Evolutionary conservation across 2,113 vertebrate genomes (phyloP).

Genomic region (Halcyon senegalensis): DNA sequence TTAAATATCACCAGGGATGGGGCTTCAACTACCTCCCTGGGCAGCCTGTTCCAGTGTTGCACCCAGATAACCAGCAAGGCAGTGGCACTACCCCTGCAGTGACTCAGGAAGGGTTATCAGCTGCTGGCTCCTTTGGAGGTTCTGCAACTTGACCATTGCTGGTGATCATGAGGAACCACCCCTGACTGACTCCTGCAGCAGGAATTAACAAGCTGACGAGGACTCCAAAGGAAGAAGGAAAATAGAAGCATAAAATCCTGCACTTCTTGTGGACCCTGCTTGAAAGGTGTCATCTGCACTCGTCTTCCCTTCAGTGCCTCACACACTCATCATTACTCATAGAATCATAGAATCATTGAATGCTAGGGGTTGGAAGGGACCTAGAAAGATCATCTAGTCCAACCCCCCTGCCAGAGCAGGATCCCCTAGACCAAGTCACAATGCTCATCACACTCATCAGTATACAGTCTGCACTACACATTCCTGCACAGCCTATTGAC

Average conservation of each 20-base stretch:
- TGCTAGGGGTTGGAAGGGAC: too few species aligned
- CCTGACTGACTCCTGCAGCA: neutral
- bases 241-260: neutral
- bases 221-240: neutral
- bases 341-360: too few species aligned
- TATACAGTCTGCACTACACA: too few species aligned
- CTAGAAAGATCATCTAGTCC: too few species aligned
- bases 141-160: neutral
- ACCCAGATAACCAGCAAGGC: neutral
- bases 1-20: too few species aligned
- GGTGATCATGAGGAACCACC: neutral
- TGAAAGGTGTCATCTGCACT: neutral
- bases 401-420: too few species aligned
- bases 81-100: neutral
- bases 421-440: too few species aligned
- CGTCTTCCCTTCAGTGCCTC: neutral
- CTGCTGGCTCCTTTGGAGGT: neutral
- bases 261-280: neutral
- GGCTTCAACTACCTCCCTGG: too few species aligned
- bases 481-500: accelerated
- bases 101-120: neutral
- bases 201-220: neutral
- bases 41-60: too few species aligned
- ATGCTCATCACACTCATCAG: too few species aligned
- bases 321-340: too few species aligned